A percentile compares a stretch with the other conserved stretches of the same genome.
Evolutionary conservation across 2,888 invertebrate species (phyloP).

Genomic region (Pachliopta kotzebuea): DNA sequence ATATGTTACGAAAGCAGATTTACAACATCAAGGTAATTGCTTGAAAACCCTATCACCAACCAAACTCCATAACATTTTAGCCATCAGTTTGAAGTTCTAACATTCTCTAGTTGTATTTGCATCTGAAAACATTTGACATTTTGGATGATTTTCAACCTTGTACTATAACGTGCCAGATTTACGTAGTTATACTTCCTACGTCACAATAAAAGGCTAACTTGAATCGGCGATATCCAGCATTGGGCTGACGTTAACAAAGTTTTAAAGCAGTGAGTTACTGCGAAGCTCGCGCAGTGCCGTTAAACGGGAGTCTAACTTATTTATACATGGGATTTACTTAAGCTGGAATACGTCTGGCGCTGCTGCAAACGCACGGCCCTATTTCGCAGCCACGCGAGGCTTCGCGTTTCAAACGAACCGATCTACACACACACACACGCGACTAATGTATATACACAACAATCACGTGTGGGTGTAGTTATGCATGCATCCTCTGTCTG

Average conservation of each 20-base stretch:
- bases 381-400: slow-evolving; percentile 54
- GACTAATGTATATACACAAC: background rate
- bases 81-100: too few species aligned
- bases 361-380: slow-evolving; percentile 48
- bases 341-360: slow-evolving; percentile 38
- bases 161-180: too few species aligned
- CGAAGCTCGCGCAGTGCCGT: background rate
- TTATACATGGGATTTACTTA: slow-evolving; percentile 25
- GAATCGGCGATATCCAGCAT: background rate
- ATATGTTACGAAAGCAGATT: too few species aligned
- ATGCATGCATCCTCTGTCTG: slow-evolving; percentile 4
- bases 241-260: background rate
- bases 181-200: too few species aligned
- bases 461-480: slow-evolving; percentile 3
- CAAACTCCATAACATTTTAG: too few species aligned
- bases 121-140: too few species aligned
- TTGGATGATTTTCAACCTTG: too few species aligned
- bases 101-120: too few species aligned
- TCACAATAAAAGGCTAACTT: background rate
- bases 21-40: too few species aligned
- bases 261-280: background rate
- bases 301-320: slow-evolving; percentile 19
- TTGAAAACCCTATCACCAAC: too few species aligned
- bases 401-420: slow-evolving; percentile 43
- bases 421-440: slow-evolving; percentile 25